Evolutionary conservation across 2,797 vertebrate genomes (phyloP), one percentile per base, ranked within the genome.

Genomic region (Notoglanidium macrostoma): DNA sequence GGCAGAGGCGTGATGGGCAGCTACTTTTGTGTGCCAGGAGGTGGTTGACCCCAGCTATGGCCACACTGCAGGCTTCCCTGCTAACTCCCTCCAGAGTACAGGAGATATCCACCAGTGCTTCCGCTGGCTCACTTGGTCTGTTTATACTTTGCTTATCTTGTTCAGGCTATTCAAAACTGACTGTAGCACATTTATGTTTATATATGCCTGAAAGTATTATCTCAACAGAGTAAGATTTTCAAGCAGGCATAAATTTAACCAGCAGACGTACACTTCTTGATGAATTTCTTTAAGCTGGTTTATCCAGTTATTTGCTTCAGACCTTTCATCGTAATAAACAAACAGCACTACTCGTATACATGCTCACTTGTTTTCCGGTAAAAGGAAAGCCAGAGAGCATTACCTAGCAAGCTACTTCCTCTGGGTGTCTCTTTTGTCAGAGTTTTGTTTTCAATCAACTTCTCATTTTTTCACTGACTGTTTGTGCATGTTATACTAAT

Each of bases 41-140:
- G 92, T 92, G 90, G 78, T 15, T 91, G 92, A 93, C 92, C 92
- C 85, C 57, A 80, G 88, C 81, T 80, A 67, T 88, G 84, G 67
- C 85, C 88, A 89, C 80, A 78, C 78, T 79, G 89, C 88, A 77
- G 84, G 86, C 90, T 94, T 94, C 92, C 92, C 80, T 83, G 26
- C 40, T 87, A 83, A 74, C 87, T 87, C 88, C 91, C 89, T 83
- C 67, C 81, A 72, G 72, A 77, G 74, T 40, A 40, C 54, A 44
- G 54, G 35, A 85, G 68, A 76, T 59, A 80, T 70, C 86, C 76
- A 83, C 49, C 35, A 81, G 78, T 3, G 44, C 82, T 90, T 89
- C 88, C 87, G 77, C 77, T 89, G 80, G 87, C 84, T 83, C 74
- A 65, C 54, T 85, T 78, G 9, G 12, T 72, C 40, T 73, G 78